Percentiles rank a stretch among this genome's conserved stretches.
These are phyloP conservation scores for Drosophila kurseongensis DNA, from an alignment of 1,140 invertebrate species.

Conservation along the genomic window DNA sequence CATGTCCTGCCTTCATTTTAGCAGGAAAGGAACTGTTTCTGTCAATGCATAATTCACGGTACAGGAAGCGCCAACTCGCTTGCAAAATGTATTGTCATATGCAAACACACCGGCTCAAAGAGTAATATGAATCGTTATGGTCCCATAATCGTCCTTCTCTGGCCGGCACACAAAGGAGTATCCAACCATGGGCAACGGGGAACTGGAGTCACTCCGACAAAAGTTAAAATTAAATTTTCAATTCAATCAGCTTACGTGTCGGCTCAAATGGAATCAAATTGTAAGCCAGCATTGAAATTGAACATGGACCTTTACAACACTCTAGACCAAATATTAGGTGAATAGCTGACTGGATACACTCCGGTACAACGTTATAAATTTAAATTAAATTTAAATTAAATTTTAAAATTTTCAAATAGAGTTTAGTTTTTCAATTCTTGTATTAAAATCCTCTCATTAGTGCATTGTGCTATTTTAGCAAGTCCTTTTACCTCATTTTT, in stretches of 20 bases:
- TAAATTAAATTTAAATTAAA: no score
- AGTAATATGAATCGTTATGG: conserved; percentile 25
- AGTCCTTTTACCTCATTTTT: no score
- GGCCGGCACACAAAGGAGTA: neutral
- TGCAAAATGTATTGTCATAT: neutral
- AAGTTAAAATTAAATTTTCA: conserved; percentile 37
- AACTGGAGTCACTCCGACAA: neutral
- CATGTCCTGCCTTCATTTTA: conserved; percentile 6
- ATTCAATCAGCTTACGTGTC: conserved; percentile 17
- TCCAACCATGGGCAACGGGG: neutral
- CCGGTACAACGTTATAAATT: neutral
- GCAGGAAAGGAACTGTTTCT: neutral
- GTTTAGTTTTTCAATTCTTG: no score
- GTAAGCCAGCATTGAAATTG: conserved; percentile 29
- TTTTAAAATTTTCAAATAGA: no score
- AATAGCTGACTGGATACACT: conserved; percentile 3
- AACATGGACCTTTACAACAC: conserved; percentile 5
- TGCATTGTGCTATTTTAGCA: no score
- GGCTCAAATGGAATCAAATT: conserved; percentile 42
- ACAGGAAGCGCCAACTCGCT: neutral
- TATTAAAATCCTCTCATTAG: no score
- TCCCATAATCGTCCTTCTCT: neutral
- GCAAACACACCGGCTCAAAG: neutral
- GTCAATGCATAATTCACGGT: conserved; percentile 23
- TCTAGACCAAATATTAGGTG: neutral